Base-by-base conservation (phyloP, 2,888 invertebrate species). In the Druceiella hillmani region DNA sequence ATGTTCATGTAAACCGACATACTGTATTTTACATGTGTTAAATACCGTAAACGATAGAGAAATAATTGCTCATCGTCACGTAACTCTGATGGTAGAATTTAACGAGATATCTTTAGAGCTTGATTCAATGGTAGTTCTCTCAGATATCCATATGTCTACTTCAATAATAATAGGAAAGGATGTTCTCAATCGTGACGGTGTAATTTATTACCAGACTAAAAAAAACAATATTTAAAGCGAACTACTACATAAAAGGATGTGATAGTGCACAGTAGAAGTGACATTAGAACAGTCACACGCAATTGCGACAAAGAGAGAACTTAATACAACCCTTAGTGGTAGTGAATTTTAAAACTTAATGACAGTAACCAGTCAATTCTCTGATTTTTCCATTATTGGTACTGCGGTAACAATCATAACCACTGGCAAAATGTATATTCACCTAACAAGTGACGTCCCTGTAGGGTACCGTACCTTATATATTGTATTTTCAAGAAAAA, bases 1-100 rank as follows among this genome's bases (percentile, higher is more conserved):
- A 15, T 33, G 33, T 16, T 14, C 17, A 3, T 15, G 9, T 25
- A 25, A 3, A 3, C 27, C 3, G 28, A 20, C 14, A 12, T 27
- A 16, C 35, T 17, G 10, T n/a, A 26, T 27, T 2, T 35, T 35
- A 27, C 35, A 28, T 6, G 35, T 17, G 9, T 15, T 35, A 35
- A 28, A 17, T 16, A 17, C 25, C 4, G 13, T 24, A 4, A n/a
- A n/a, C n/a, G n/a, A n/a, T n/a, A n/a, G n/a, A n/a, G 25, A 33
- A 9, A 33, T 33, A 6, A 24, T 7, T 24, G 13, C 33, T 3
- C 14, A 22, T 7, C 11, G 12, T 4, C 25, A n/a, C 15, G 33
- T 33, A 4, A 33, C 33, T 9, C 25, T 33, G 25, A 24, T 26
- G 25, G 25, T 33, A 7, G 33, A 33, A 12, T 33, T 33, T 33